Base-by-base conservation (phyloP, 2,888 invertebrate species). In the Megastigmus dorsalis region DNA sequence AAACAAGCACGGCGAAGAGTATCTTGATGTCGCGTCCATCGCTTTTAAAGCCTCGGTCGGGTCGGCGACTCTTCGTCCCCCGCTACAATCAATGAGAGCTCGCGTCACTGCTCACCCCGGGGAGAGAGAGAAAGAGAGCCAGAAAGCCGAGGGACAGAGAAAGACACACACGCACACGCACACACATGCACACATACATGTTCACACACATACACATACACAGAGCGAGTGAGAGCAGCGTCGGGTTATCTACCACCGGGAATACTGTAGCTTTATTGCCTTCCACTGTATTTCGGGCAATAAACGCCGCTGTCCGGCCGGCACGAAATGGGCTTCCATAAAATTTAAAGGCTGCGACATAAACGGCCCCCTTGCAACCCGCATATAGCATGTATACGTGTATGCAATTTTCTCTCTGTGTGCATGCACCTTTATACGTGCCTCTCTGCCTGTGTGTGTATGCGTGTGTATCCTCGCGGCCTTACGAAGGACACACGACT, bases 271-370 rank as follows among this genome's bases (percentile, higher is more conserved):
- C 82, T 83, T 80, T 82, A 81, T 81, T 81, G 79, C 79, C 72
- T 77, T 79, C 80, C 79, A 82, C 82, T 82, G 80, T 80, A 79
- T 82, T 82, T 80, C 77, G 78, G 78, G 80, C 80, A 82, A 83
- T 85, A 84, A 85, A 85, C 80, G 83, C 78, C 74, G 80, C 78
- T 81, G 82, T 80, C 79, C 81, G 75, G 77, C 72, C 73, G 78
- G 76, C 78, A 78, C 80, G 81, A 82, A 82, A 83, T 81, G 79
- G 78, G 78, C 75, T 72, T 76, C 80, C 82, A 83, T 84, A 84
- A 83, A 84, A 77, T 82, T 83, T 82, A 82, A 81, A 84, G 79
- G 79, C 79, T 69, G 74, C 79, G 80, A 71, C 75, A 82, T 81
- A 80, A 80, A 82, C 77, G 75, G 38, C 67, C 26, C 13, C 41